Percentiles rank a stretch among this genome's conserved stretches.
phyloP scores from a whole-genome alignment of 2,113 vertebrate genomes.

The Ondatra zibethicus region DNA sequence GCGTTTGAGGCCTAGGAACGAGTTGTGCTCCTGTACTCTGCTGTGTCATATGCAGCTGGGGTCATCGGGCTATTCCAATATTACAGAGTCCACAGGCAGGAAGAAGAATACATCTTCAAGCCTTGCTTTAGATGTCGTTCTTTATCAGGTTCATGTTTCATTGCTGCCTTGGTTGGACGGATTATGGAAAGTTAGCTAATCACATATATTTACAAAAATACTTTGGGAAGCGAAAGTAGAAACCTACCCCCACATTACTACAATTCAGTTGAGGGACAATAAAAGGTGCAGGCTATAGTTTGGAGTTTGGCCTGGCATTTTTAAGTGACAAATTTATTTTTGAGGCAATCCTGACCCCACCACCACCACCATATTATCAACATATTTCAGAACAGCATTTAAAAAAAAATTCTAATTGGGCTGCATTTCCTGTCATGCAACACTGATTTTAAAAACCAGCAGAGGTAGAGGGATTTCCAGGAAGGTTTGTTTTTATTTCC shows the following conservation, averaged over 20 bases:
- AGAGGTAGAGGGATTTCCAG: background rate
- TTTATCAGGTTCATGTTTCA: background rate
- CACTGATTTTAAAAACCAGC: slow-evolving; percentile 41
- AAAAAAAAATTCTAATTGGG: background rate
- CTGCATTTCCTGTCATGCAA: background rate
- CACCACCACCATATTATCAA: slow-evolving; percentile 42
- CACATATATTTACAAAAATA: background rate
- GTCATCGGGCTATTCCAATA: background rate
- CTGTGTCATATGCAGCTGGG: background rate
- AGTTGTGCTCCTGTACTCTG: background rate
- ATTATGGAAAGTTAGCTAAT: background rate
- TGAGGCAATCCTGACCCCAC: background rate
- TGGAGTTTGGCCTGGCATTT: background rate
- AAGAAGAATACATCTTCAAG: background rate
- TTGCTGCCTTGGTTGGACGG: background rate
- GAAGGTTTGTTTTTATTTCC: slow-evolving; percentile 57
- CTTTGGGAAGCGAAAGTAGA: background rate
- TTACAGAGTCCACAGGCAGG: background rate
- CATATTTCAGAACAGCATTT: slow-evolving; percentile 25
- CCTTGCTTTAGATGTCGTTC: background rate
- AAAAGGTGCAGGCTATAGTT: background rate
- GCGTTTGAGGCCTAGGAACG: background rate
- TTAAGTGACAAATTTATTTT: background rate
- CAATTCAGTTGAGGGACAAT: background rate
- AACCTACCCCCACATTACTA: background rate